Evolutionary conservation across 1,140 invertebrate genomes (phyloP).

Genomic region (Euura lappo): DNA sequence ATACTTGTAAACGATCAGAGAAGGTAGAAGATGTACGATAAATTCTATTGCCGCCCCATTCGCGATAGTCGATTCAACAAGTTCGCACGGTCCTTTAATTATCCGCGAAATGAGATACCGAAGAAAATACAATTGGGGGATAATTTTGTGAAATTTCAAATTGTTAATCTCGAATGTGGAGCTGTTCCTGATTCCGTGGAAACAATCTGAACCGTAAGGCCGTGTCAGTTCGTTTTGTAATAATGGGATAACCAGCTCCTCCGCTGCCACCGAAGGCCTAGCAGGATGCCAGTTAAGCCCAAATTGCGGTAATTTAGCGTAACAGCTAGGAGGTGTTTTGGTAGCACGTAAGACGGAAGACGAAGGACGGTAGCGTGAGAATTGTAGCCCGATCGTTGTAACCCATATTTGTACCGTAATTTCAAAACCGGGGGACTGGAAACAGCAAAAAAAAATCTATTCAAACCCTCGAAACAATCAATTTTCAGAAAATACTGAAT

Average conservation of each 20-base stretch:
- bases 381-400: background rate
- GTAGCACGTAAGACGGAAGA: background rate
- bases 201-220: background rate
- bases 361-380: background rate
- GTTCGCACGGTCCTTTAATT: too few relatives aligned
- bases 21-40: too few relatives aligned
- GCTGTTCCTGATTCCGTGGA: too few relatives aligned
- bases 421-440: background rate
- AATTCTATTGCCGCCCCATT: too few relatives aligned
- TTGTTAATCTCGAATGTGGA: too few relatives aligned
- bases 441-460: background rate
- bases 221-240: background rate
- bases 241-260: background rate
- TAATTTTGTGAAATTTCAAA: too few relatives aligned
- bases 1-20: too few relatives aligned
- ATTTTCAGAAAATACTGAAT: background rate
- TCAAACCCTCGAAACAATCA: background rate
- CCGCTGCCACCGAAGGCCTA: too few relatives aligned
- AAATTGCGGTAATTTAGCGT: constrained; percentile 1
- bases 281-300: background rate
- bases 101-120: too few relatives aligned
- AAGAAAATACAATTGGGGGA: too few relatives aligned
- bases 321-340: background rate
- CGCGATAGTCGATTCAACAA: too few relatives aligned
- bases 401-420: background rate